Base-by-base conservation (phyloP, 2,113 vertebrate species). In the Barnardius zonarius region DNA sequence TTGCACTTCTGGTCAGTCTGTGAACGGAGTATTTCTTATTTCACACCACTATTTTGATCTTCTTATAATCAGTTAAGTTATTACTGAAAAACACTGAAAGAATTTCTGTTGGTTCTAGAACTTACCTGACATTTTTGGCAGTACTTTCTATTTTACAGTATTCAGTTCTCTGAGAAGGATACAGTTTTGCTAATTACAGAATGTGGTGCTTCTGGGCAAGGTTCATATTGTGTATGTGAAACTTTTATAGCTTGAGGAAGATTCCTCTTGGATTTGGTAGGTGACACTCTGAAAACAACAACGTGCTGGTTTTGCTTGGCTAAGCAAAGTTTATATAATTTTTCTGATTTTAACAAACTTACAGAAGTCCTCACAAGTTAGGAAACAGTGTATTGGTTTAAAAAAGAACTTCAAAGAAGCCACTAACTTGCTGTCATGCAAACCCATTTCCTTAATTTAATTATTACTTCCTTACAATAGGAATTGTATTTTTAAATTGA, bases 381-480 rank as follows among this genome's bases (percentile, higher is more conserved):
- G 66, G 70, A 84, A 79, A 35, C 39, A 72, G 14, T 44, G 48
- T 49, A 73, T 27, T 39, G 8, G 15, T 44, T 82, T 44, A 10
- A 83, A 88, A 86, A 79, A 91, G 43, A 87, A 39, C 43, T 86
- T 86, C n/a, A 74, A 57, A 55, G 77, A 77, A 85, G 85, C 67
- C 64, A 31, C 69, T 90, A 59, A 92, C 64, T 90, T 95, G 52
- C 90, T 93, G 77, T 64, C 72, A 30, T 68, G 72, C 30, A 93
- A 59, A 91, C 19, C 33, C 66, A 83, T 95, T 96, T 95, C 94
- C 39, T 28, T 84, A 90, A 92, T 78, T 95, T 92, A 95, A 95
- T 78, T 92, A 51, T 77, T 79, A 79, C 74, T 95, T 91, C 66
- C 37, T 77, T 77, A 87, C 89, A 86, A 54, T 85, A 81, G 30